These are phyloP conservation scores for Deilephila elpenor DNA, from an alignment of 2,888 invertebrate genomes.

Conservation along the genomic window DNA sequence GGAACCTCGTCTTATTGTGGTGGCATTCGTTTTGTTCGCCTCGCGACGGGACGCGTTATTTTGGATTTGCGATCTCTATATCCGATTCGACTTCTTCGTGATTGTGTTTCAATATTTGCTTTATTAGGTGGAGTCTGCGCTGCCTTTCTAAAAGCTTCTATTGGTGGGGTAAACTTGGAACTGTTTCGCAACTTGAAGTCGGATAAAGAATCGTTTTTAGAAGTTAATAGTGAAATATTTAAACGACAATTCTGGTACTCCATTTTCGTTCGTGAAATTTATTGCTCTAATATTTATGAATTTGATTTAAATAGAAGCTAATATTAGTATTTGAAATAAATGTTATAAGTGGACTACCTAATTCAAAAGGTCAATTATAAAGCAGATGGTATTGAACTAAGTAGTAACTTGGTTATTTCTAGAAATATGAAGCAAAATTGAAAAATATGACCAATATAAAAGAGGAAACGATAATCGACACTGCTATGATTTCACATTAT, in stretches of 20 bases:
- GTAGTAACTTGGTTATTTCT: not conserved
- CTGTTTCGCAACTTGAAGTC: not conserved
- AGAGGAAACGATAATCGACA: conserved; percentile 1
- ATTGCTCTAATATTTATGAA: not conserved
- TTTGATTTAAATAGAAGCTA: not conserved
- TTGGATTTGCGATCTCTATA: conserved; percentile 68
- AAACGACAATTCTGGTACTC: too few relatives aligned
- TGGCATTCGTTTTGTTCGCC: conserved; percentile 72
- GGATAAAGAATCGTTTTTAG: not conserved
- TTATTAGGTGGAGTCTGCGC: conserved; percentile 33
- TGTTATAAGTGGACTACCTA: too few relatives aligned
- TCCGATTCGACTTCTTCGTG: conserved; percentile 41
- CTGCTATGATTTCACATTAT: not conserved
- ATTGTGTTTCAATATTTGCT: conserved; percentile 36
- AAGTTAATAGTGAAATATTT: too few relatives aligned
- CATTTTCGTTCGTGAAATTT: not conserved
- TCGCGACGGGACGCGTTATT: conserved; percentile 70
- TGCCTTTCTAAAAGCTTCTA: conserved; percentile 24
- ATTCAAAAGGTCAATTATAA: not conserved
- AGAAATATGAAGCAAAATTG: not conserved
- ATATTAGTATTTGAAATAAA: not conserved
- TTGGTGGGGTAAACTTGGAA: conserved; percentile 6
- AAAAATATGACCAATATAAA: not conserved
- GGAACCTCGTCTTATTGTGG: conserved; percentile 80
- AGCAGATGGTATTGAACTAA: not conserved